Percentiles rank a stretch among this genome's conserved stretches.
Conservation (phyloP, 2,797 vertebrate genomes). For the Helarctos malayanus region DNA sequence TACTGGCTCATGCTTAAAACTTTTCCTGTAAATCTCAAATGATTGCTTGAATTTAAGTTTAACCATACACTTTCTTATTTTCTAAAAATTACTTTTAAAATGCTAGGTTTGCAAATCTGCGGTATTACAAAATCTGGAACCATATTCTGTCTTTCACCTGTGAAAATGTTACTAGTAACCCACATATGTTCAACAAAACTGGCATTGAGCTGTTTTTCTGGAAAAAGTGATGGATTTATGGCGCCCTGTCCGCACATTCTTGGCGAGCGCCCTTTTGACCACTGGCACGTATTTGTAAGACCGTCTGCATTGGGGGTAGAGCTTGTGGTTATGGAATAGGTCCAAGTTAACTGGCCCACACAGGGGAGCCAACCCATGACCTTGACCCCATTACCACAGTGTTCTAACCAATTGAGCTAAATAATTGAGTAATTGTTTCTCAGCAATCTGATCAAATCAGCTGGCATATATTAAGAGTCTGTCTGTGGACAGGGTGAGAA, state of each 20-base stretch:
- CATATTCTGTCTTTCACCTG: conserved; percentile 60
- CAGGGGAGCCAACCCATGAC: conserved; percentile 79
- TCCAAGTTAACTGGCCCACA: conserved; percentile 79
- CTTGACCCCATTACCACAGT: conserved; percentile 80
- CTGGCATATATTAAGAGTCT: conserved; percentile 69
- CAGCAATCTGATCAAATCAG: conserved; percentile 78
- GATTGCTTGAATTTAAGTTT: conserved; percentile 51
- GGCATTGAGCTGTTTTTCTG: conserved; percentile 71
- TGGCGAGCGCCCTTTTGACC: conserved; percentile 77
- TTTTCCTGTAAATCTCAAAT: conserved; percentile 29
- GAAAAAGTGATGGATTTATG: conserved; percentile 71
- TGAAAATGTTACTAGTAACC: conserved; percentile 65
- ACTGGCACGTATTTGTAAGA: conserved; percentile 75
- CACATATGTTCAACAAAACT: conserved; percentile 57
- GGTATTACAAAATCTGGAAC: neutral
- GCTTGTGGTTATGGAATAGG: conserved; percentile 75
- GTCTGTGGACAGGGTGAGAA: conserved; percentile 66
- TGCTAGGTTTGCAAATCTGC: neutral
- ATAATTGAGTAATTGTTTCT: conserved; percentile 82
- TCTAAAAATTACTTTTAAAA: conserved; percentile 42
- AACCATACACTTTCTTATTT: neutral
- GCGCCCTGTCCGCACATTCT: conserved; percentile 65
- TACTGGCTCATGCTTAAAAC: conserved; percentile 49
- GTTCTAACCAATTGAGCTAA: conserved; percentile 78
- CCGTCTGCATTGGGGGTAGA: conserved; percentile 39